phyloP scores from a whole-genome alignment of 2,888 invertebrate genomes.

The Cataglyphis rosenhaueri region DNA sequence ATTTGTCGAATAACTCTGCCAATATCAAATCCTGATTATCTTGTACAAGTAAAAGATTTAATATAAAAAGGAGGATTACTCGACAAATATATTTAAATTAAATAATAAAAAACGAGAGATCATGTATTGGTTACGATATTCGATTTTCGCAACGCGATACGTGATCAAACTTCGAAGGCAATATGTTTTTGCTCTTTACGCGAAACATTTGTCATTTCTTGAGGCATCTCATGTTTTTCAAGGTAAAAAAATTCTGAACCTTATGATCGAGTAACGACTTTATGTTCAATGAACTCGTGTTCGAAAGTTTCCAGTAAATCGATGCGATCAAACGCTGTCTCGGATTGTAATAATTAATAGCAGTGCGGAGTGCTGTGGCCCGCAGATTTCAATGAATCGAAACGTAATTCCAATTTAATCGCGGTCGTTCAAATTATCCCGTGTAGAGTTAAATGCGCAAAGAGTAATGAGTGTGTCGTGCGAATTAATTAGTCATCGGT shows the following conservation, averaged over 20 bases:
- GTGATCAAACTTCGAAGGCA: neutral
- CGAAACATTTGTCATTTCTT: neutral
- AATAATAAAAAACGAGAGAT: neutral
- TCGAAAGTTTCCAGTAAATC: slow-evolving; percentile 29
- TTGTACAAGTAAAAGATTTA: neutral
- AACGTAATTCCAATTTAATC: slow-evolving; percentile 68
- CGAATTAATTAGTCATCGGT: slow-evolving; percentile 65
- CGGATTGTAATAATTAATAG: slow-evolving; percentile 56
- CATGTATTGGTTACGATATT: neutral
- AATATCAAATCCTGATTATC: neutral
- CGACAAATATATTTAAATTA: neutral
- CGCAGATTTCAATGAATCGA: slow-evolving; percentile 57
- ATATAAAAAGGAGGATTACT: neutral
- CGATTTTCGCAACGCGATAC: no score
- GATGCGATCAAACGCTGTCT: slow-evolving; percentile 45
- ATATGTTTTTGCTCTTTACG: neutral
- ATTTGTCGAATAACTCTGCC: neutral
- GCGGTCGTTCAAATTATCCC: slow-evolving; percentile 51
- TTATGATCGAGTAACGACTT: neutral
- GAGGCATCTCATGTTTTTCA: neutral
- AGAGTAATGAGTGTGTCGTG: slow-evolving; percentile 62
- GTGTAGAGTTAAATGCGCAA: slow-evolving; percentile 56
- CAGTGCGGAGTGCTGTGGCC: neutral
- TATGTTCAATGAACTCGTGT: neutral
- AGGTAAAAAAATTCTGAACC: neutral